Conservation (phyloP, 2,113 vertebrate species). For the Sander vitreus region DNA sequence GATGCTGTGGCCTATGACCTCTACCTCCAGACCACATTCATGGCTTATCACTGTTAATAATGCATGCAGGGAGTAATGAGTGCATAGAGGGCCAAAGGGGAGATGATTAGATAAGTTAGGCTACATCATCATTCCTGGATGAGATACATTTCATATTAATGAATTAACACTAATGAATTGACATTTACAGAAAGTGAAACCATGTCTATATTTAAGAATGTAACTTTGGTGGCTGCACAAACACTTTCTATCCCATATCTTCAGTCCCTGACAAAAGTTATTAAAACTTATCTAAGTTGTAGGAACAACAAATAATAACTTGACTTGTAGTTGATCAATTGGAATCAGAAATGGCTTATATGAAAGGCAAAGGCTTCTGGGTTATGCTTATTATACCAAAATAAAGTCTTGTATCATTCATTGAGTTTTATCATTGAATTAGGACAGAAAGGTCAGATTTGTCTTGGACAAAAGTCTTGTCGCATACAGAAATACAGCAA, state of each 20-base stretch:
- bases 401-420: too few relatives aligned
- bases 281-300: too few relatives aligned
- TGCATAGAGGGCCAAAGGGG: conserved; percentile 2
- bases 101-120: not conserved
- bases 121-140: not conserved
- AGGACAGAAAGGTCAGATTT: too few relatives aligned
- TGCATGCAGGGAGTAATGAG: conserved; percentile 42
- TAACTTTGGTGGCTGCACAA: not conserved
- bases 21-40: conserved; percentile 20
- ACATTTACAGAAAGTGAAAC: not conserved
- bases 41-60: conserved; percentile 52
- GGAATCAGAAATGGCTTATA: too few relatives aligned
- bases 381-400: too few relatives aligned
- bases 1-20: conserved; percentile 34
- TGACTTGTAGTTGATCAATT: too few relatives aligned
- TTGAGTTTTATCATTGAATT: too few relatives aligned
- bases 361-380: too few relatives aligned
- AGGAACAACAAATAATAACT: too few relatives aligned
- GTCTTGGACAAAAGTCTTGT: too few relatives aligned
- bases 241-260: not conserved
- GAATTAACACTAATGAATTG: not conserved
- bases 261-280: not conserved
- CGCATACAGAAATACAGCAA: too few relatives aligned
- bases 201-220: not conserved
- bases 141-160: too few relatives aligned